phyloP scores from a whole-genome alignment of 2,888 invertebrate genomes.

The Heliconius aoede region DNA sequence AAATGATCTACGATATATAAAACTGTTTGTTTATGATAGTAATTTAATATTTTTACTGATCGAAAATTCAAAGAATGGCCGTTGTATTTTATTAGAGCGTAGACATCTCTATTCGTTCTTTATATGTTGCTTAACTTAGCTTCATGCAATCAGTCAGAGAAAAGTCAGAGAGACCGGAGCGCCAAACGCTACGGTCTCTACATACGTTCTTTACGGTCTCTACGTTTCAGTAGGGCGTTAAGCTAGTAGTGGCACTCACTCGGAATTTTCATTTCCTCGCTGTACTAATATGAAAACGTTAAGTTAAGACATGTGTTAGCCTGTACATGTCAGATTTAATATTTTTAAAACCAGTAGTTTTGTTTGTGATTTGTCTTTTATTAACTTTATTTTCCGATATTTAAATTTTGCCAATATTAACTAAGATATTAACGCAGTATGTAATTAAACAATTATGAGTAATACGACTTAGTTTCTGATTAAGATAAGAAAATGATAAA shows the following conservation, averaged over 20 bases:
- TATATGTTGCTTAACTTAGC: background rate
- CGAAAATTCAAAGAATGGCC: background rate
- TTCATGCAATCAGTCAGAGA: too few species aligned
- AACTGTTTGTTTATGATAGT: background rate
- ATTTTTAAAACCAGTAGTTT: background rate
- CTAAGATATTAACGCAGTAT: background rate
- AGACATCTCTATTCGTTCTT: background rate
- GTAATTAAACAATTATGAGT: conserved; percentile 1
- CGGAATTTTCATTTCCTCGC: too few species aligned
- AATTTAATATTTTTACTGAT: background rate
- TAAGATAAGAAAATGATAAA: conserved; percentile 6
- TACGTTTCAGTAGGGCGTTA: too few species aligned
- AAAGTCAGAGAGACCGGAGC: too few species aligned
- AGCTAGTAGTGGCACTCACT: too few species aligned
- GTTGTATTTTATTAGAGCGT: background rate
- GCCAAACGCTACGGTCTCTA: too few species aligned
- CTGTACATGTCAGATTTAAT: background rate
- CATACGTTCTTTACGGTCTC: too few species aligned
- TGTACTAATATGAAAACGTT: too few species aligned
- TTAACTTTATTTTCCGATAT: too few species aligned
- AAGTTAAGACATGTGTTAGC: too few species aligned
- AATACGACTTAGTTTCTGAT: background rate
- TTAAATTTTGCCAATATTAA: background rate
- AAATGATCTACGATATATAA: background rate
- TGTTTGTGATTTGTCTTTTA: background rate